Conservation (phyloP, 2,797 vertebrate genomes). For the Halcyon badia region DNA sequence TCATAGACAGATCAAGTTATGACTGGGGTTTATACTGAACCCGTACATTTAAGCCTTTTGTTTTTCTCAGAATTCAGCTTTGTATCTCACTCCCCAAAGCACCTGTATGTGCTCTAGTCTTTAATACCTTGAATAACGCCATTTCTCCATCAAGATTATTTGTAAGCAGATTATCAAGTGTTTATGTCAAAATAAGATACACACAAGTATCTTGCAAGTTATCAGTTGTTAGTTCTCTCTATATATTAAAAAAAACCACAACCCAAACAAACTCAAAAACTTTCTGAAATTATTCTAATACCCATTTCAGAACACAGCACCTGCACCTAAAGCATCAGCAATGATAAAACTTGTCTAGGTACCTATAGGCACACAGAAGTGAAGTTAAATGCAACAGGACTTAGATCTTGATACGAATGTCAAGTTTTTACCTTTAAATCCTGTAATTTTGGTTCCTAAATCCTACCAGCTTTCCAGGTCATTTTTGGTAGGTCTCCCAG, state of each 20-base stretch:
- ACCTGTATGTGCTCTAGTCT: background rate
- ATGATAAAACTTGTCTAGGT: background rate
- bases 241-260: too few relatives aligned
- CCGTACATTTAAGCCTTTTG: background rate
- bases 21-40: background rate
- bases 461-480: background rate
- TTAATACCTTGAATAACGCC: background rate
- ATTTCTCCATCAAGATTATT: background rate
- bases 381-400: background rate
- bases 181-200: background rate
- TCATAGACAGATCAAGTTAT: background rate
- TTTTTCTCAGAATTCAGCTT: background rate
- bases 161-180: background rate
- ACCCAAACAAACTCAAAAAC: background rate
- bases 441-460: background rate
- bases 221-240: background rate
- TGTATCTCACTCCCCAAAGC: background rate
- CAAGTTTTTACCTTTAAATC: background rate
- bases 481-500: background rate
- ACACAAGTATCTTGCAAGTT: background rate
- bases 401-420: background rate
- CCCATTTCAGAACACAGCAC: background rate
- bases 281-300: background rate
- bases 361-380: accelerated
- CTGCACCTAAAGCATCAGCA: background rate